Percentiles rank a stretch among this genome's conserved stretches.
These are phyloP conservation scores for Geopemphigus sp. DNA, from an alignment of 1,140 invertebrate genomes.

Conservation along the genomic window DNA sequence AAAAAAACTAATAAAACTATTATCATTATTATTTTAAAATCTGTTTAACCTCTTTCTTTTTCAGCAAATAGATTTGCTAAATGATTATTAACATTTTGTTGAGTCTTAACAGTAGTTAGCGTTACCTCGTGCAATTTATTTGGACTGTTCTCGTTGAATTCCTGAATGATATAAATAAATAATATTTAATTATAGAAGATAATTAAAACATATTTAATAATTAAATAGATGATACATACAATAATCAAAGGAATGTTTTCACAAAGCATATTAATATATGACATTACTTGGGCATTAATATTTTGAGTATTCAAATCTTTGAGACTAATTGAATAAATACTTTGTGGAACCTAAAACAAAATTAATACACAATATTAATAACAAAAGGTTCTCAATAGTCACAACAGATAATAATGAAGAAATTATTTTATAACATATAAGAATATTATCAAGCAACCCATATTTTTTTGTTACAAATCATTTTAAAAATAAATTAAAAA, in stretches of 20 bases:
- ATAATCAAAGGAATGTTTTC: constrained; percentile 39
- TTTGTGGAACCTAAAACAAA: constrained; percentile 24
- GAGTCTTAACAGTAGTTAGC: constrained; percentile 27
- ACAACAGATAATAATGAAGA: too few relatives aligned
- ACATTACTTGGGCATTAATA: constrained; percentile 12
- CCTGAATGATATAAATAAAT: constrained; percentile 20
- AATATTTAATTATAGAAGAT: neutral
- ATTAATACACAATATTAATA: neutral
- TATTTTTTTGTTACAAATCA: too few relatives aligned
- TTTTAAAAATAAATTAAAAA: too few relatives aligned
- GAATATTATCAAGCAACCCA: too few relatives aligned
- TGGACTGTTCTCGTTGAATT: constrained; percentile 12
- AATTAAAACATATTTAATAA: neutral
- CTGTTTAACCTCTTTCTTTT: constrained; percentile 40
- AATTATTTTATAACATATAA: too few relatives aligned
- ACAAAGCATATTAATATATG: constrained; percentile 33
- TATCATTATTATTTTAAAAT: neutral
- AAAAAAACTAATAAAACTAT: neutral
- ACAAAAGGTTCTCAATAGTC: neutral
- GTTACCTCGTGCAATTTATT: constrained; percentile 17
- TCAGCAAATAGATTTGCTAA: neutral
- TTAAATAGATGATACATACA: constrained; percentile 19
- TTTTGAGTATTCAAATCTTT: neutral
- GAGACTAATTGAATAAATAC: constrained; percentile 5
- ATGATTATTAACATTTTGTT: constrained; percentile 35